Percentiles rank a stretch among this genome's conserved stretches.
phyloP scores from a whole-genome alignment of 1,140 invertebrate genomes.

The Argopecten irradians region DNA sequence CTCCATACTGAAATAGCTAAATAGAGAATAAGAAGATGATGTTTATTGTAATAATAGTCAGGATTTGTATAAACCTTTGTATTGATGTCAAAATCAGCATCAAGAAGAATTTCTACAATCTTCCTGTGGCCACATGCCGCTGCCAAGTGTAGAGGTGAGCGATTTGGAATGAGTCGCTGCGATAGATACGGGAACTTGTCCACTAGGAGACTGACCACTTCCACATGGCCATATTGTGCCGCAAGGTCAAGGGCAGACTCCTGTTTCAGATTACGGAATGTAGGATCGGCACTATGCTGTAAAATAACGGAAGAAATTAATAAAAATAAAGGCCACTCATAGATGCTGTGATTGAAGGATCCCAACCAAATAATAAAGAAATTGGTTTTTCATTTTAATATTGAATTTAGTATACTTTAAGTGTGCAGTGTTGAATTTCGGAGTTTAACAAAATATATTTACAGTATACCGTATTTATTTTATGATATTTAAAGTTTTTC shows the following conservation, averaged over 20 bases:
- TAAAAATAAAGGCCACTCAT: too few species aligned
- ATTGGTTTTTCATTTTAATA: too few species aligned
- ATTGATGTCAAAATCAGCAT: slow-evolving; percentile 93
- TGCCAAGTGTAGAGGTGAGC: slow-evolving; percentile 95
- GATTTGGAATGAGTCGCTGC: slow-evolving; percentile 81
- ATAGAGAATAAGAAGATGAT: too few species aligned
- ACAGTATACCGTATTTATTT: too few species aligned
- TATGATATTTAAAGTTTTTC: too few species aligned
- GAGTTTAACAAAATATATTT: too few species aligned
- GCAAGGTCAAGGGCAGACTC: slow-evolving; percentile 96
- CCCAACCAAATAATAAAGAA: too few species aligned
- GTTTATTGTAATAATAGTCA: too few species aligned
- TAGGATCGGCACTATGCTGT: slow-evolving; percentile 91
- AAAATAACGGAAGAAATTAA: slow-evolving; percentile 53
- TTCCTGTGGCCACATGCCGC: slow-evolving; percentile 94
- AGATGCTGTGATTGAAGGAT: too few species aligned
- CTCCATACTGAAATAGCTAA: too few species aligned
- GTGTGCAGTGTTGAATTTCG: too few species aligned
- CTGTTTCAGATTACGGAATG: slow-evolving; percentile 90
- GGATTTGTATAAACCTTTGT: slow-evolving; percentile 58
- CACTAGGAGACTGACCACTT: slow-evolving; percentile 91
- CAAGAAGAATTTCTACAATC: slow-evolving; percentile 89
- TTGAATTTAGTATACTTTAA: too few species aligned
- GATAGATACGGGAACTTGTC: slow-evolving; percentile 69
- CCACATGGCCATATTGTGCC: slow-evolving; percentile 87